phyloP scores from a whole-genome alignment of 1,140 invertebrate species.

The Antheraea pernyi region DNA sequence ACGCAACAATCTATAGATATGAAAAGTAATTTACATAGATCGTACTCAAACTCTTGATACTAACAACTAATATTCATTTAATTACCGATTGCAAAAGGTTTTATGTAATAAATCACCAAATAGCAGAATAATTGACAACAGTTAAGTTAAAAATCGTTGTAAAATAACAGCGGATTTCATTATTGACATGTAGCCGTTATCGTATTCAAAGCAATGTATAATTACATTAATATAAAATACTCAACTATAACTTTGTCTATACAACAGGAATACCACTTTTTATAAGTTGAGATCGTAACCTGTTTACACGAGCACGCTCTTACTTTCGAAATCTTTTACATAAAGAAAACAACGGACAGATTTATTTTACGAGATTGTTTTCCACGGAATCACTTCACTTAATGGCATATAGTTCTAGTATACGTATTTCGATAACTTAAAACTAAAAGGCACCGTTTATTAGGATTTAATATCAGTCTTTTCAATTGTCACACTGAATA shows the following conservation, averaged over 20 bases:
- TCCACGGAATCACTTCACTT: not conserved
- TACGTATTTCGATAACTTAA: slow-evolving; percentile 22
- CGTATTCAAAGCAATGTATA: not conserved
- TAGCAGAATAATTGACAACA: too few relatives aligned
- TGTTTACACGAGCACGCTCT: slow-evolving; percentile 1
- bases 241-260: not conserved
- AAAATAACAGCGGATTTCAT: too few relatives aligned
- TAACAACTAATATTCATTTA: too few relatives aligned
- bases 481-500: slow-evolving; percentile 39
- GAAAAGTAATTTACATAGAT: too few relatives aligned
- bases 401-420: not conserved
- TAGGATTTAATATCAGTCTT: slow-evolving; percentile 63
- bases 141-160: too few relatives aligned
- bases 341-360: slow-evolving; percentile 4
- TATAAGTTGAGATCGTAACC: not conserved
- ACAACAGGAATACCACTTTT: slow-evolving; percentile 1
- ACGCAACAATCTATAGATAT: too few relatives aligned
- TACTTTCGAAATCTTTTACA: not conserved
- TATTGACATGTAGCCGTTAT: too few relatives aligned
- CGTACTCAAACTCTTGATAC: too few relatives aligned
- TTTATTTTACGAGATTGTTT: slow-evolving; percentile 3
- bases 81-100: too few relatives aligned
- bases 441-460: slow-evolving; percentile 53
- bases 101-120: too few relatives aligned
- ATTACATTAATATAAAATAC: slow-evolving; percentile 1